Percentiles rank a stretch among this genome's conserved stretches.
Evolutionary conservation across 2,113 vertebrate genomes (phyloP).

Genomic region (Suricata suricatta): DNA sequence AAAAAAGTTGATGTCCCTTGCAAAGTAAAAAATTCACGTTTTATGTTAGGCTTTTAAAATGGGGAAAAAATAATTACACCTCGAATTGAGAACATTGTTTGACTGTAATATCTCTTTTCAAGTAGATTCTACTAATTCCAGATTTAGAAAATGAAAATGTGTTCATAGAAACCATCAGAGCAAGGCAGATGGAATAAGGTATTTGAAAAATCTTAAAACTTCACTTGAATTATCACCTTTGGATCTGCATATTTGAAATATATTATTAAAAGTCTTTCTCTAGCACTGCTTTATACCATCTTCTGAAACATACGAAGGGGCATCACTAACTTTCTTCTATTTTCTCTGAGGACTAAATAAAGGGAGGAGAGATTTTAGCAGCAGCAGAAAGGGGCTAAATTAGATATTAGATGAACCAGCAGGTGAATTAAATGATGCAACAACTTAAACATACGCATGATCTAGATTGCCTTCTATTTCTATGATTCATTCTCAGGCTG

Average conservation of each 20-base stretch:
- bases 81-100: slow-evolving; percentile 61
- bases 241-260: slow-evolving; percentile 55
- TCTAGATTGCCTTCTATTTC: not conserved
- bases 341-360: slow-evolving; percentile 2
- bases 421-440: not conserved
- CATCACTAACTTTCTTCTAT: not conserved
- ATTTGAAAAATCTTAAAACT: slow-evolving; percentile 64
- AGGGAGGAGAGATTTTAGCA: not conserved
- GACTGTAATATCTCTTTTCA: slow-evolving; percentile 69
- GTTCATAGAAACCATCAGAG: slow-evolving; percentile 69
- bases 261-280: slow-evolving; percentile 60
- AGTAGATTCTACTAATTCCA: slow-evolving; percentile 65
- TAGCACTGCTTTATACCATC: not conserved
- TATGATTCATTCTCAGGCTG: not conserved
- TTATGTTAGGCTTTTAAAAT: slow-evolving; percentile 60
- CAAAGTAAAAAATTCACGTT: slow-evolving; percentile 46
- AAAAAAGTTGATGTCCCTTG: slow-evolving; percentile 53
- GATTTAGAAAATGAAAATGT: slow-evolving; percentile 73
- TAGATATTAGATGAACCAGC: slow-evolving; percentile 10
- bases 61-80: slow-evolving; percentile 60
- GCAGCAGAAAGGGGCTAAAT: slow-evolving; percentile 5
- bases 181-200: slow-evolving; percentile 62
- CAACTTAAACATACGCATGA: not conserved
- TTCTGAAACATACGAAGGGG: not conserved
- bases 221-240: slow-evolving; percentile 63